Evolutionary conservation across 2,797 vertebrate species (phyloP).

Genomic region (Crax fasciolata): DNA sequence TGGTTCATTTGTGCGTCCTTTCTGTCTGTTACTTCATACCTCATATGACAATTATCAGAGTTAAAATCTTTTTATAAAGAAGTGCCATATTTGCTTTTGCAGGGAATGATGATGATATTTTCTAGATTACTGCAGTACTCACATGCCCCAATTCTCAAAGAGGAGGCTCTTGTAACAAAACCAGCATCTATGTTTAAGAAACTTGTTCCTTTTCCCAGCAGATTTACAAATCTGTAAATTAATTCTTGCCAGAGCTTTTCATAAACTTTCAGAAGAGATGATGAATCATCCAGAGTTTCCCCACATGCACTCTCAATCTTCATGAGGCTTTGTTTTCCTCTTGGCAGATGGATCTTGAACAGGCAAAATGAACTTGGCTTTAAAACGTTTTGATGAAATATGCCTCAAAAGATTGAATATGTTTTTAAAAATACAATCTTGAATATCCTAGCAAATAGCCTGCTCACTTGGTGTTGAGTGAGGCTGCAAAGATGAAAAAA

Average conservation of each 20-base stretch:
- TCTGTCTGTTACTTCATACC: slow-evolving; percentile 10
- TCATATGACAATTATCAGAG: neutral
- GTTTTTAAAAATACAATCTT: neutral
- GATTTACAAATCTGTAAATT: slow-evolving; percentile 8
- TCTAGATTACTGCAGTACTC: neutral
- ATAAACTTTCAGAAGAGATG: neutral
- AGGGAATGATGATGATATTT: neutral
- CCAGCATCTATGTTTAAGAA: neutral
- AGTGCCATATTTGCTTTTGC: neutral
- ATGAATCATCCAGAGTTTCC: neutral
- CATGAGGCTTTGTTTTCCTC: slow-evolving; percentile 25
- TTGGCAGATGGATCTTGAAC: neutral
- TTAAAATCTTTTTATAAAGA: neutral
- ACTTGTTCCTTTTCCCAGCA: neutral
- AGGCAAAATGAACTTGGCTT: neutral
- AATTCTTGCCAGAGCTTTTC: slow-evolving; percentile 4
- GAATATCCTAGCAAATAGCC: neutral
- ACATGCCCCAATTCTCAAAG: neutral
- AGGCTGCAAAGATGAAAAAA: neutral
- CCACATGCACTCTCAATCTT: neutral
- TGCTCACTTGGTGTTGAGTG: neutral
- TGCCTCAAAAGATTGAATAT: neutral
- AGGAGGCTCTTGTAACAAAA: neutral
- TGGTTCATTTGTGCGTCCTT: slow-evolving; percentile 77
- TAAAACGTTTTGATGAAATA: neutral